These are phyloP conservation scores for Neoarius graeffei DNA, from an alignment of 2,113 vertebrate genomes.

Conservation along the genomic window DNA sequence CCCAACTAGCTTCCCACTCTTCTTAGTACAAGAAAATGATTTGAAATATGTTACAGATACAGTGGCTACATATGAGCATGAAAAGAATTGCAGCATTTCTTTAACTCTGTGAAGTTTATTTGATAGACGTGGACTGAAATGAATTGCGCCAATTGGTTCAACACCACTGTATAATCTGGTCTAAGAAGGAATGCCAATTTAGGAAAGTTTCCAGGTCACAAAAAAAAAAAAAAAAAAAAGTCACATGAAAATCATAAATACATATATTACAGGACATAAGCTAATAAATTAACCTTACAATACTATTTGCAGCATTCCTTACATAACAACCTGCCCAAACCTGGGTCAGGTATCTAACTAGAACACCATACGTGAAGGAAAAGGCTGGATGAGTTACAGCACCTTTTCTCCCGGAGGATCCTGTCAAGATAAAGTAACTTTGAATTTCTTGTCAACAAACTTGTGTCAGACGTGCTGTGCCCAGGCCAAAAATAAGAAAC, in stretches of 20 bases:
- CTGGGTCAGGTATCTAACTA: not conserved
- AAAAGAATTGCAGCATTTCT: not conserved
- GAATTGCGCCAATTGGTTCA: not conserved
- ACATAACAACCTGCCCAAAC: not conserved
- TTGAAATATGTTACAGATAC: not conserved
- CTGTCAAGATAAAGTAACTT: not conserved
- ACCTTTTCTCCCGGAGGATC: not conserved
- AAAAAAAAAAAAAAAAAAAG: not conserved
- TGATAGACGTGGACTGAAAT: not conserved
- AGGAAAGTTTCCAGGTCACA: not conserved
- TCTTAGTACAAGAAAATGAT: not conserved
- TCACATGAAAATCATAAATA: not conserved
- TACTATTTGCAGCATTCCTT: not conserved
- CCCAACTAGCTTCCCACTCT: not conserved
- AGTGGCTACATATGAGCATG: not conserved
- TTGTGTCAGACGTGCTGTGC: not conserved
- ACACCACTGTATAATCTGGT: not conserved
- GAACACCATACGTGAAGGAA: not conserved
- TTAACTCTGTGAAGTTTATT: not conserved
- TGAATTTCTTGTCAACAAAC: not conserved
- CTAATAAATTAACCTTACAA: not conserved
- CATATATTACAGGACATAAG: not conserved
- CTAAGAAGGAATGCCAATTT: not conserved
- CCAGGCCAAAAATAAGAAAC: not conserved
- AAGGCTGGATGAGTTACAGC: not conserved